These are phyloP conservation scores for Colletes collaris DNA, from an alignment of 2,888 invertebrate genomes.

Conservation along the genomic window DNA sequence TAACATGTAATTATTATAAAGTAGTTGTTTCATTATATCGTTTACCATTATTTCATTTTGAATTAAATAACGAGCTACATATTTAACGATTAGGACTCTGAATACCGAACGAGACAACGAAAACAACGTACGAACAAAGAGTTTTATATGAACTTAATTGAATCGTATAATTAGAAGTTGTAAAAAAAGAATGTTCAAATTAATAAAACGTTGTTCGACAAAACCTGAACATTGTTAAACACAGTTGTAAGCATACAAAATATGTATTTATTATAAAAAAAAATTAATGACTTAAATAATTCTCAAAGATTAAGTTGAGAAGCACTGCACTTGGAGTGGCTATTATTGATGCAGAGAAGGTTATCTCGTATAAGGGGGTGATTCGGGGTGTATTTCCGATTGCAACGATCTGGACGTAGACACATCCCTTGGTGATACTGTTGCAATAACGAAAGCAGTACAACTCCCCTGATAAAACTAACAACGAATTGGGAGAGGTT, in stretches of 20 bases:
- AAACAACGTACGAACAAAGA: background rate
- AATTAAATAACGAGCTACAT: conserved; percentile 53
- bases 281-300: background rate
- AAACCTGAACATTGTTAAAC: background rate
- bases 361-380: conserved; percentile 64
- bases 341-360: conserved; percentile 74
- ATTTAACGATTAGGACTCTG: conserved; percentile 27
- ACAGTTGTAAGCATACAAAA: background rate
- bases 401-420: conserved; percentile 53
- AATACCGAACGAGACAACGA: background rate
- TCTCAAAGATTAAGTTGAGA: conserved; percentile 62
- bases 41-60: conserved; percentile 30
- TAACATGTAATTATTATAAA: conserved; percentile 25
- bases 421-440: conserved; percentile 29
- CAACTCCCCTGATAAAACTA: conserved; percentile 60
- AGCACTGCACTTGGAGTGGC: conserved; percentile 66
- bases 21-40: conserved; percentile 48
- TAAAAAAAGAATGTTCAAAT: background rate
- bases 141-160: background rate
- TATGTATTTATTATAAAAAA: background rate
- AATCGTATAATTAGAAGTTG: background rate
- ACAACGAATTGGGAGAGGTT: conserved; percentile 61
- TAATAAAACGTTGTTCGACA: no score
- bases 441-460: conserved; percentile 50
- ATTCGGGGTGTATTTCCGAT: conserved; percentile 70